Conservation (phyloP, 2,888 invertebrate species). For the Melanostoma mellinum region DNA sequence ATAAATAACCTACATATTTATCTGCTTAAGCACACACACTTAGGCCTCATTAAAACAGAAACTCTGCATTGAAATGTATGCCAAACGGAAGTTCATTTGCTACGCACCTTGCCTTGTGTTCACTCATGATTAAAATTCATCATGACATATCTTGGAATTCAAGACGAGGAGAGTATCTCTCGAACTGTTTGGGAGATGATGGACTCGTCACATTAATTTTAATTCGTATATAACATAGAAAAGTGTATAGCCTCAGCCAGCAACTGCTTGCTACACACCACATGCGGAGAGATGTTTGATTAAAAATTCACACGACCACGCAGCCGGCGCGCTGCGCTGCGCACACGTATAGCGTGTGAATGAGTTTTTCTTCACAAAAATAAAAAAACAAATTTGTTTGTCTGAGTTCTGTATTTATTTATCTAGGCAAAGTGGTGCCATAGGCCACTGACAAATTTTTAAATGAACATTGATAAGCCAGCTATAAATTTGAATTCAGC, state of each 20-base stretch:
- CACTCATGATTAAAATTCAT: conserved; percentile 49
- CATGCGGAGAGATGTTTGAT: conserved; percentile 30
- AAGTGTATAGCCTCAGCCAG: background rate
- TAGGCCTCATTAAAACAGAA: conserved; percentile 19
- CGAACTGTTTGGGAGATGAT: conserved; percentile 27
- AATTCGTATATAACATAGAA: background rate
- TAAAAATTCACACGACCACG: conserved; percentile 58
- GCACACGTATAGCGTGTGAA: conserved; percentile 49
- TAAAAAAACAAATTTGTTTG: background rate
- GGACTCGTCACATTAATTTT: conserved; percentile 48
- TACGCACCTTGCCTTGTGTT: conserved; percentile 17
- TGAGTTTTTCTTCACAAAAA: conserved; percentile 18
- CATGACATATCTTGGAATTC: conserved; percentile 42
- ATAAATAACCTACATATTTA: conserved; percentile 57
- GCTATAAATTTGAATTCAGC: conserved; percentile 14
- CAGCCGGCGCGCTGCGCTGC: background rate
- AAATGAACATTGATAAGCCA: conserved; percentile 30
- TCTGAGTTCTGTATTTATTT: background rate
- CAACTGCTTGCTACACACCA: background rate
- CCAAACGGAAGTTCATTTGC: conserved; percentile 60
- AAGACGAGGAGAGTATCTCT: conserved; percentile 10
- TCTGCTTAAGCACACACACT: conserved; percentile 8
- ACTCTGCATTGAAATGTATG: conserved; percentile 19
- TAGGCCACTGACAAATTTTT: conserved; percentile 17
- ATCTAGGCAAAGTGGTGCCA: conserved; percentile 17